Evolutionary conservation across 2,797 vertebrate genomes (phyloP).

Genomic region (Artibeus lituratus): DNA sequence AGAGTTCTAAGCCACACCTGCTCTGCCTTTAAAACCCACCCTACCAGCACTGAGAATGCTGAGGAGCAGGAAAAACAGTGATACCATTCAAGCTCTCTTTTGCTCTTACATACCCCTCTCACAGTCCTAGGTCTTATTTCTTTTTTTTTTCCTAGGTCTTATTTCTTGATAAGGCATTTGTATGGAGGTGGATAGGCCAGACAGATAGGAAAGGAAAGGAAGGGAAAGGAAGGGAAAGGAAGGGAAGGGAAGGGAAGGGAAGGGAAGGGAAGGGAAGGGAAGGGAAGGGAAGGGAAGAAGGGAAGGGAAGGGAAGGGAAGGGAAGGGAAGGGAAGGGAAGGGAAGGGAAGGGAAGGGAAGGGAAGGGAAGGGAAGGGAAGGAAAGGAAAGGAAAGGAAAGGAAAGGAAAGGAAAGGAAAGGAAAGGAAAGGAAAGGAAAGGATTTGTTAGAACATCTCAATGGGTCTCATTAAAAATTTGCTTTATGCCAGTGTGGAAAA

Average conservation of each 20-base stretch:
- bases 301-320: background rate
- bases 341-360: background rate
- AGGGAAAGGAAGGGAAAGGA: too few relatives aligned
- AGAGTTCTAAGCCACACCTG: background rate
- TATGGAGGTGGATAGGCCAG: background rate
- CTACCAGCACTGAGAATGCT: background rate
- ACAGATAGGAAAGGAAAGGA: background rate
- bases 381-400: background rate
- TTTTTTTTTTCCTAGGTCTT: background rate
- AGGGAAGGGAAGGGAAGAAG: too few relatives aligned
- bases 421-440: background rate
- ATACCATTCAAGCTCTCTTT: background rate
- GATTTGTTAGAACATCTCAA: background rate
- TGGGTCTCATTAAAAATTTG: background rate
- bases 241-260: too few relatives aligned
- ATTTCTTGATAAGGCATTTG: background rate
- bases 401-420: background rate
- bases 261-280: too few relatives aligned
- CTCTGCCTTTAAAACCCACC: slow-evolving; percentile 59
- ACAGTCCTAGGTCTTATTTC: slow-evolving; percentile 16
- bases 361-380: background rate
- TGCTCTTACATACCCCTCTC: background rate
- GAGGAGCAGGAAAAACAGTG: background rate
- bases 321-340: background rate
- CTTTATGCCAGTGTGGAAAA: background rate